A percentile compares a stretch with the other conserved stretches of the same genome.
Conservation (phyloP, 2,888 invertebrate genomes). For the Allacma fusca region DNA sequence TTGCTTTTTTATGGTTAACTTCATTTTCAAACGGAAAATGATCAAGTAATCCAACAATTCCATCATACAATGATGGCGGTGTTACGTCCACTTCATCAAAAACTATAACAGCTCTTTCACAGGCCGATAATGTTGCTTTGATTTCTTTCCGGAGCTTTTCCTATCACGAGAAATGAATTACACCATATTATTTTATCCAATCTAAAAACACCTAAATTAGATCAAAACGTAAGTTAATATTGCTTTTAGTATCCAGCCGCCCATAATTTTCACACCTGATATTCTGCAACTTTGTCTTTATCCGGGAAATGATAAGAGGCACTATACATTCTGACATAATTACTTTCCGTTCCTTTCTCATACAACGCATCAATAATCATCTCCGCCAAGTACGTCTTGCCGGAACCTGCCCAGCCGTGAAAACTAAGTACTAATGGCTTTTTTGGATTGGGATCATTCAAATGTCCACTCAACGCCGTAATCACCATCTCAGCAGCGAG, state of each 20-base stretch:
- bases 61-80: conserved; percentile 81
- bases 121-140: conserved; percentile 64
- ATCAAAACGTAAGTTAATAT: background rate
- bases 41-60: conserved; percentile 87
- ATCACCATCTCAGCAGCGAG: conserved; percentile 65
- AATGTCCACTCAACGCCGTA: conserved; percentile 65
- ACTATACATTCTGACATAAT: conserved; percentile 52
- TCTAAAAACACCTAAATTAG: too few species aligned
- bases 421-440: conserved; percentile 70
- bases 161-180: conserved; percentile 25
- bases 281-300: conserved; percentile 39
- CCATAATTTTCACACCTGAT: conserved; percentile 44
- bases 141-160: conserved; percentile 46
- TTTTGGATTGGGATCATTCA: conserved; percentile 63
- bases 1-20: conserved; percentile 69
- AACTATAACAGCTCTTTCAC: conserved; percentile 84
- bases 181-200: too few species aligned
- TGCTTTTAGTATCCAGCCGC: background rate
- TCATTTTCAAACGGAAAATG: conserved; percentile 74
- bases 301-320: conserved; percentile 55
- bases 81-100: conserved; percentile 98
- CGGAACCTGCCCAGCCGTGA: conserved; percentile 69
- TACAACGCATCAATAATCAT: conserved; percentile 53
- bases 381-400: conserved; percentile 47
- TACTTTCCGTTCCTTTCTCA: conserved; percentile 62